A percentile compares a stretch with the other conserved stretches of the same genome.
Conservation (phyloP, 2,888 invertebrate species). For the Hirtodrosophila histrioides region DNA sequence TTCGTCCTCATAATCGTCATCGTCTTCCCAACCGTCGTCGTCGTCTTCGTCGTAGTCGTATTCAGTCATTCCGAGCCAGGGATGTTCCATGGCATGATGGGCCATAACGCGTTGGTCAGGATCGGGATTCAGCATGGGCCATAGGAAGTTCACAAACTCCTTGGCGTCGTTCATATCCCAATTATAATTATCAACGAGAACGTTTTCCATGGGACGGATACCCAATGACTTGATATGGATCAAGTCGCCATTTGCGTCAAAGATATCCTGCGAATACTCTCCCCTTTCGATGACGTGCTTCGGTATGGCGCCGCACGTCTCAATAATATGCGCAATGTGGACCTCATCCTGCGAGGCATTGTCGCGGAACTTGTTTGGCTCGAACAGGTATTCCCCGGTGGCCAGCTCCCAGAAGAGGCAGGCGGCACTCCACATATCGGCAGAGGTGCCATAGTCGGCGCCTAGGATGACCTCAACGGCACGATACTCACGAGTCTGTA, state of each 20-base stretch:
- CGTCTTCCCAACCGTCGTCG: too few relatives aligned
- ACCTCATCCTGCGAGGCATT: constrained; percentile 98
- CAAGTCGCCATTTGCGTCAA: constrained; percentile 96
- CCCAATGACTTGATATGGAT: constrained; percentile 93
- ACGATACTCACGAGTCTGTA: constrained; percentile 98
- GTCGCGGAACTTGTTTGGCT: constrained; percentile 93
- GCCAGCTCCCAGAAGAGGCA: constrained; percentile 99
- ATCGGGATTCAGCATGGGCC: constrained; percentile 98
- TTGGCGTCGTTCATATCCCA: constrained; percentile 94
- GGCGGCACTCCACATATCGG: constrained; percentile 99
- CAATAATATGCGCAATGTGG: constrained; percentile 99
- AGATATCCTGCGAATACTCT: constrained; percentile 95
- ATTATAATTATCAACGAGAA: constrained; percentile 97
- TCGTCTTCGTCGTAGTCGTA: too few relatives aligned
- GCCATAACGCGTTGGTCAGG: constrained; percentile 96
- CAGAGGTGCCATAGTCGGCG: constrained; percentile 97
- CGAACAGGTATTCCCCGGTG: constrained; percentile 99
- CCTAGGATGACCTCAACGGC: constrained; percentile 98
- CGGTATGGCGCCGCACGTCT: constrained; percentile 97
- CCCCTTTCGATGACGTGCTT: constrained; percentile 95
- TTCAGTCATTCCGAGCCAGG: constrained; percentile 89
- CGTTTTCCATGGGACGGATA: constrained; percentile 97
- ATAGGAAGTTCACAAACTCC: constrained; percentile 96
- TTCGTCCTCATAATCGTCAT: too few relatives aligned
- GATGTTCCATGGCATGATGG: constrained; percentile 94